Percentiles rank a stretch among this genome's conserved stretches.
phyloP scores from a whole-genome alignment of 2,113 vertebrate species.

The Scolopax mira region DNA sequence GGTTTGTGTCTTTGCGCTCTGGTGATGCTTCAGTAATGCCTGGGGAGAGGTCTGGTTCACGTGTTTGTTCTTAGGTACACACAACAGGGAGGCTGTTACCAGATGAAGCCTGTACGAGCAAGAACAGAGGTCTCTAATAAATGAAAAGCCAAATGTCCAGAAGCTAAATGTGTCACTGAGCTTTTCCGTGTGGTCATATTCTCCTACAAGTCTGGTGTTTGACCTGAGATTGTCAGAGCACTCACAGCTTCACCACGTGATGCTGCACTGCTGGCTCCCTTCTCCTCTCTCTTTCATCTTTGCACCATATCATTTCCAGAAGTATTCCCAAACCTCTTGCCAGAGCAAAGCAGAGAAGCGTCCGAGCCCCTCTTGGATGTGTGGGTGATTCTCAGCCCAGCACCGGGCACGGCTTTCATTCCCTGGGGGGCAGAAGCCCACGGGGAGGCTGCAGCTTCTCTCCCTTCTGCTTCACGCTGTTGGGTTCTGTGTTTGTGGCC shows the following conservation, averaged over 20 bases:
- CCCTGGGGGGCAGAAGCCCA: neutral
- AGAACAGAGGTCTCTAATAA: neutral
- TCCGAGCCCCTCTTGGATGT: neutral
- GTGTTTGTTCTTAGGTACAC: neutral
- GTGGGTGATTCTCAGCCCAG: neutral
- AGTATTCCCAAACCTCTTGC: neutral
- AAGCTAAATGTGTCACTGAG: neutral
- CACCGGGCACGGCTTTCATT: fast-evolving
- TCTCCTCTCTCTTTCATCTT: neutral
- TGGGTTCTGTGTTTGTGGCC: neutral
- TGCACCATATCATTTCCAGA: fast-evolving
- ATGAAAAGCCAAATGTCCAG: neutral
- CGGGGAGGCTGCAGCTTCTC: neutral
- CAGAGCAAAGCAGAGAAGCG: neutral
- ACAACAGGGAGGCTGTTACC: neutral
- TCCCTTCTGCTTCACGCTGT: neutral
- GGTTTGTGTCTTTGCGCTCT: neutral
- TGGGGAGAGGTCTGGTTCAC: fast-evolving
- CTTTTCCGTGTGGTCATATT: neutral
- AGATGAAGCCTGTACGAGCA: neutral
- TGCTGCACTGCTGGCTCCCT: neutral
- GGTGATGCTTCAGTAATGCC: no score
- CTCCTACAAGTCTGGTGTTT: neutral
- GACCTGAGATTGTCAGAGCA: neutral
- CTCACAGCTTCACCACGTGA: neutral